Evolutionary conservation across 2,113 vertebrate genomes (phyloP).

Genomic region (Plecturocebus donacophilus): DNA sequence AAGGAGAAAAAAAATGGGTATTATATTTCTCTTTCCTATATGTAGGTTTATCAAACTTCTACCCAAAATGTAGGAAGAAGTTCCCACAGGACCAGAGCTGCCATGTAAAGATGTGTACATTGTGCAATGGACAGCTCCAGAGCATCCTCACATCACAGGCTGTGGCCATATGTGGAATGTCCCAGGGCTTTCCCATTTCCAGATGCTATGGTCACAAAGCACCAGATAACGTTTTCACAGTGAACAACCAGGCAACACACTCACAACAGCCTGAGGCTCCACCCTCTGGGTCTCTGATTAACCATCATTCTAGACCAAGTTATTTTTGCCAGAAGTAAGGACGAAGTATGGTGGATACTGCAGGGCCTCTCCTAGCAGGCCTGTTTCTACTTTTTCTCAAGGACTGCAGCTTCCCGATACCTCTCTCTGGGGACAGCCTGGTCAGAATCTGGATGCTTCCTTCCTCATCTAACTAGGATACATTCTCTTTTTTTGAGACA

Average conservation of each 20-base stretch:
- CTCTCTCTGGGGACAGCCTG: not conserved
- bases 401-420: not conserved
- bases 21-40: constrained; percentile 27
- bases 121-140: not conserved
- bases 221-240: not conserved
- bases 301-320: not conserved
- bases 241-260: not conserved
- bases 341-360: not conserved
- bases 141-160: not conserved
- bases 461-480: not conserved
- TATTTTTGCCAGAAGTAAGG: not conserved
- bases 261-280: not conserved
- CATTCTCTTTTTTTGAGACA: not conserved
- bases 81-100: not conserved
- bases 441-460: not conserved
- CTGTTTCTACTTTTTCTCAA: not conserved
- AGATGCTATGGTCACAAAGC: not conserved
- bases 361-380: not conserved
- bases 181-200: not conserved
- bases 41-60: constrained; percentile 28
- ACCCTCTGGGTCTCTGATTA: not conserved
- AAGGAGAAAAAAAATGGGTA: not conserved
- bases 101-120: not conserved
- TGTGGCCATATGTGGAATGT: not conserved
- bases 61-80: not conserved